phyloP scores from a whole-genome alignment of 2,113 vertebrate genomes.

The Burhinus bistriatus region DNA sequence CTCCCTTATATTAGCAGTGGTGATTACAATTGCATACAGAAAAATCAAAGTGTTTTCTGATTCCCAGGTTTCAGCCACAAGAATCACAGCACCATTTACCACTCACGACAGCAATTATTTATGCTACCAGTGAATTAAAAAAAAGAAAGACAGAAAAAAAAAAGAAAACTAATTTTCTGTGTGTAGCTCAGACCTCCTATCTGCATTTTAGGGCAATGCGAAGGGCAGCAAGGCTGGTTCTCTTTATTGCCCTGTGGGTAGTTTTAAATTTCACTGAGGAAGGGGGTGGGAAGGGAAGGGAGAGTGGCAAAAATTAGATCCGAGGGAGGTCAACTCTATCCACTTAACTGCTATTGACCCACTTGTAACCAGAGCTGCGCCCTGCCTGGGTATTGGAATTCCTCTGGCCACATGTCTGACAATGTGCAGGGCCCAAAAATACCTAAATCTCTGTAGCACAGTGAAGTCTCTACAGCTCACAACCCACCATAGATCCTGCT shows the following conservation, averaged over 20 bases:
- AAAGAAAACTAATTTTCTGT: background rate
- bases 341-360: conserved; percentile 38
- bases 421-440: background rate
- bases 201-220: background rate
- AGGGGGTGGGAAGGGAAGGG: background rate
- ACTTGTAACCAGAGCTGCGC: conserved; percentile 39
- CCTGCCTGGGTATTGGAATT: background rate
- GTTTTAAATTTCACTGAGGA: conserved; percentile 43
- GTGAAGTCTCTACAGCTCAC: background rate
- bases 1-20: background rate
- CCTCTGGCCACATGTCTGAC: background rate
- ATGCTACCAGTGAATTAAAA: background rate
- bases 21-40: background rate
- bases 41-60: background rate
- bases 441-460: background rate
- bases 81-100: background rate
- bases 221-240: background rate
- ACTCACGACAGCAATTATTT: background rate
- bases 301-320: conserved; percentile 36
- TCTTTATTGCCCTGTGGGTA: background rate
- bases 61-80: background rate
- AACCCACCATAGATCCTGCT: background rate
- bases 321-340: conserved; percentile 26
- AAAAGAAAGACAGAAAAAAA: background rate
- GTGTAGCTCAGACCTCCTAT: background rate